A percentile compares a stretch with the other conserved stretches of the same genome.
Evolutionary conservation across 64 coral and sea anemone species (phyloP).

Genomic region (Montipora foliosa): DNA sequence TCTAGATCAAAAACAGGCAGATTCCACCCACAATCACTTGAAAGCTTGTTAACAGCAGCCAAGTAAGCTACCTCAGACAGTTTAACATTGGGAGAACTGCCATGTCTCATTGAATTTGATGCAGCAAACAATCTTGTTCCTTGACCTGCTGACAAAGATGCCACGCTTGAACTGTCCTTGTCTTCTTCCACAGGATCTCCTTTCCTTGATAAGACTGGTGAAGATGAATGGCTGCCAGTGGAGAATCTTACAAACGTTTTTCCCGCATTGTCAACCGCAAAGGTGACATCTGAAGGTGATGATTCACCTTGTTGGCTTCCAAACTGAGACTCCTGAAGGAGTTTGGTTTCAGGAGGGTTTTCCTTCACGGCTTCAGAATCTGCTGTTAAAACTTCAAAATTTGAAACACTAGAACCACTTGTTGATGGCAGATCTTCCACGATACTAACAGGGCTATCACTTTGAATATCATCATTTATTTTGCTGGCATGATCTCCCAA

Average conservation of each 20-base stretch:
- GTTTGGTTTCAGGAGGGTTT: neutral
- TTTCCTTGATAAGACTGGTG: neutral
- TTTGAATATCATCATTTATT: neutral
- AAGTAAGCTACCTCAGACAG: neutral
- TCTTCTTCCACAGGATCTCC: neutral
- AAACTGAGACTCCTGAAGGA: neutral
- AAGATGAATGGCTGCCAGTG: neutral
- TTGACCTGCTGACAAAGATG: neutral
- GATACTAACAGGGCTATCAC: neutral
- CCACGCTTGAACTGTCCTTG: neutral
- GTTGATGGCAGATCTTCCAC: neutral
- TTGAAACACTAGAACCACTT: neutral
- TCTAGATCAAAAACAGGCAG: slow-evolving; percentile 50
- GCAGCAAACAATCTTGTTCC: neutral
- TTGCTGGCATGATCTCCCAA: neutral
- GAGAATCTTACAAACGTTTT: slow-evolving; percentile 30
- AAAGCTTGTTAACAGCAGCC: slow-evolving; percentile 41
- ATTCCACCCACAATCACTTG: slow-evolving; percentile 51
- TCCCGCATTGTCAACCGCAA: slow-evolving; percentile 16
- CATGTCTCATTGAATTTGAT: neutral
- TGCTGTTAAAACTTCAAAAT: neutral
- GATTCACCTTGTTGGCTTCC: neutral
- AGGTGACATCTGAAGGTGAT: slow-evolving; percentile 20
- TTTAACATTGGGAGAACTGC: neutral
- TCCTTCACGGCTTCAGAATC: neutral